A percentile compares a stretch with the other conserved stretches of the same genome.
Conservation (phyloP, 2,888 invertebrate species). For the Alloplasta piceator region DNA sequence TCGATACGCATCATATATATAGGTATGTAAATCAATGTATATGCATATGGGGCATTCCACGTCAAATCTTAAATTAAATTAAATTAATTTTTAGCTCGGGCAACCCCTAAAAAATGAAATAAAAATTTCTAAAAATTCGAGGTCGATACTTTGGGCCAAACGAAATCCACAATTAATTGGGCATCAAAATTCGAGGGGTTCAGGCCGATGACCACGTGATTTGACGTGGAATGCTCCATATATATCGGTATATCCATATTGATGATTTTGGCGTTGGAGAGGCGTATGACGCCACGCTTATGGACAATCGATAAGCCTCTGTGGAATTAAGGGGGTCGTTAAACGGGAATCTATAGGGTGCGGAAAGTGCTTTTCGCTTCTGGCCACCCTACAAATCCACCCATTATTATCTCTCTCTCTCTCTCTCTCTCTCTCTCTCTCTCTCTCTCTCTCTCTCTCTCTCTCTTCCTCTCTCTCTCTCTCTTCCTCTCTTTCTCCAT, state of each 20-base stretch:
- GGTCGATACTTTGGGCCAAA: no score
- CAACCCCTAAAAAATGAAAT: no score
- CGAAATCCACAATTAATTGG: no score
- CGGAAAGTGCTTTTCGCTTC: slow-evolving; percentile 34
- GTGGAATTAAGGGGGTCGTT: no score
- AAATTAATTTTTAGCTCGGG: no score
- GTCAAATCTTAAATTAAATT: no score
- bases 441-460: slow-evolving; percentile 7
- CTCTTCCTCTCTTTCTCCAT: background rate
- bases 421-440: background rate
- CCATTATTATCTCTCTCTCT: slow-evolving; percentile 1
- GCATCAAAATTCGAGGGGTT: no score
- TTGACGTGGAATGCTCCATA: background rate
- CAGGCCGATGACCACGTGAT: background rate
- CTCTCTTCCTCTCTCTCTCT: background rate
- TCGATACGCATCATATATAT: background rate
- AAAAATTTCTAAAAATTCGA: no score
- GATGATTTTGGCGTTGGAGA: background rate
- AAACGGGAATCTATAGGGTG: background rate
- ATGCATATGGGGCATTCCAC: background rate
- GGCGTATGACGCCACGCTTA: no score
- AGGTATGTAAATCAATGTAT: background rate
- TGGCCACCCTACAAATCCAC: slow-evolving; percentile 29
- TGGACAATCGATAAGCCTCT: no score
- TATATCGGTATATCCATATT: background rate